Base-by-base conservation (phyloP, 2,888 invertebrate species). In the Drosophila fungiperda region DNA sequence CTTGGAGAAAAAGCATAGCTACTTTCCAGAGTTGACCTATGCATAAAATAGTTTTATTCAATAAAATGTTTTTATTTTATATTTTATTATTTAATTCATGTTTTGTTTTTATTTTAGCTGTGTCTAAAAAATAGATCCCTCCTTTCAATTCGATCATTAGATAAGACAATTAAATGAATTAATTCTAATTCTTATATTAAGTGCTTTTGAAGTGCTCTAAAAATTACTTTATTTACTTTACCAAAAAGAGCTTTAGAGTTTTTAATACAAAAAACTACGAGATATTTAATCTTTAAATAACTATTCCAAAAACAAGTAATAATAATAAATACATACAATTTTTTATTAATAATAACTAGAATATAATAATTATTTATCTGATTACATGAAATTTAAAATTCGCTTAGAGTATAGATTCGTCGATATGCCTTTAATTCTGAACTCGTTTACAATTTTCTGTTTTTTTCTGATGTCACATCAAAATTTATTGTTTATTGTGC, bases 401-500 rank as follows among this genome's bases (percentile, higher is more conserved):
- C 26, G 12, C 6, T 1, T 23, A 59, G 67, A 20, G 67, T 49
- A 55, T 9, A 6, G 3, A 4, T 8, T 3, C 17, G 55, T 68
- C 55, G 54, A 3, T 33, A 4, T 40, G 12, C 6, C 29, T 26
- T 9, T 20, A 15, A 40, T 33, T 50, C 17, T 17, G n/a, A 12
- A 49, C 8, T 11, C 6, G 3, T 5, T 11, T 38, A 12, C 26
- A 26, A 12, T 7, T 0, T 36, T 55, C 12, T 61, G 33, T 17
- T 38, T 33, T 36, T 50, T 49, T 20, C 32, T 42, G 53, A 62
- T 59, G 70, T 55, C 80, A 74, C 76, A 87, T 78, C 71, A 67
- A 73, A 88, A 88, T 88, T 88, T 84, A 86, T 88, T 87, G 84
- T 84, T 87, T 80, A 87, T 82, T 75, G 74, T 71, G 69, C 66